Percentiles rank a stretch among this genome's conserved stretches.
phyloP scores from a whole-genome alignment of 2,888 invertebrate genomes.

The Pimpla rufipes region DNA sequence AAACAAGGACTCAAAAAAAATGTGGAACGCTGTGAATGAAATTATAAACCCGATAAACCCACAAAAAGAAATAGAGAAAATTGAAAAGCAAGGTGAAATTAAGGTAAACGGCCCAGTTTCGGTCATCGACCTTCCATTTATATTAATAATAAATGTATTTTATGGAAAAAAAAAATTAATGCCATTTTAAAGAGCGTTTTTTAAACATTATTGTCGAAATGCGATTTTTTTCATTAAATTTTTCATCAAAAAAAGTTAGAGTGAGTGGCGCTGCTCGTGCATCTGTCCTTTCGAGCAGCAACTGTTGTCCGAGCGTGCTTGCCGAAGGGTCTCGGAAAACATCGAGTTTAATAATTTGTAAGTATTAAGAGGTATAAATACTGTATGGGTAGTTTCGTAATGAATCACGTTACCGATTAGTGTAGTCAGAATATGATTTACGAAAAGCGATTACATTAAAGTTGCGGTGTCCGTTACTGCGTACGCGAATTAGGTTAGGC shows the following conservation, averaged over 20 bases:
- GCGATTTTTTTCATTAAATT: not conserved
- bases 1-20: no score
- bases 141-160: conserved; percentile 4
- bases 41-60: no score
- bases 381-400: not conserved
- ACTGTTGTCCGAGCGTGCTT: conserved; percentile 9
- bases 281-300: not conserved
- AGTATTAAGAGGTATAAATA: no score
- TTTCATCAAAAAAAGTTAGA: not conserved
- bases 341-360: no score
- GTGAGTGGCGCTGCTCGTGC: conserved; percentile 8
- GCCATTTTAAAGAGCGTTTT: not conserved
- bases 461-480: not conserved
- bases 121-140: not conserved
- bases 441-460: not conserved
- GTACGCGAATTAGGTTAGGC: no score
- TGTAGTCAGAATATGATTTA: conserved; percentile 8
- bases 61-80: no score
- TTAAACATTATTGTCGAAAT: not conserved
- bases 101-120: not conserved
- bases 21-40: no score
- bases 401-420: conserved; percentile 5
- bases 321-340: not conserved
- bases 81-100: no score
- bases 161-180: not conserved